These are phyloP conservation scores for Cuniculus paca DNA, from an alignment of 2,797 vertebrate species.

Conservation along the genomic window DNA sequence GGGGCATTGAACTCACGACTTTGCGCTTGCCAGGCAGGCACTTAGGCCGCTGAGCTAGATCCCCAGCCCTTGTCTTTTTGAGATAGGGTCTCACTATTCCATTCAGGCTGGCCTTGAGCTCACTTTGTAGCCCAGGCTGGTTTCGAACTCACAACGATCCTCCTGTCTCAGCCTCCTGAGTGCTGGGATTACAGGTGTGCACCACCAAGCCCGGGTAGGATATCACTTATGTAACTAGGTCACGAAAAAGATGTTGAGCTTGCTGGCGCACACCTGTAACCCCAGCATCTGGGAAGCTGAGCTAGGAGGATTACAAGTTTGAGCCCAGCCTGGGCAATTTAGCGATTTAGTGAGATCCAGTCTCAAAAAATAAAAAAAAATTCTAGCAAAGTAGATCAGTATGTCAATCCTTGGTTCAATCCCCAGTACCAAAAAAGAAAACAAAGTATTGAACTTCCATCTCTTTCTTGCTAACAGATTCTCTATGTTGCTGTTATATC, in stretches of 20 bases:
- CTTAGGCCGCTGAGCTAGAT: too few species aligned
- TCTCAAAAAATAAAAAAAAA: background rate
- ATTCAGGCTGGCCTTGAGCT: too few species aligned
- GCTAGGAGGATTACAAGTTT: background rate
- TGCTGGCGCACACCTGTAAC: background rate
- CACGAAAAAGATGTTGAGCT: background rate
- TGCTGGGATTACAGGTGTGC: too few species aligned
- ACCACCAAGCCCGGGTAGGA: too few species aligned
- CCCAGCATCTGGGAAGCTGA: background rate
- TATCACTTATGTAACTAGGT: background rate
- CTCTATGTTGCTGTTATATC: background rate
- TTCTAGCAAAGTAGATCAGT: background rate
- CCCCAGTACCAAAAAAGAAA: background rate
- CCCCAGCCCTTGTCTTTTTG: too few species aligned
- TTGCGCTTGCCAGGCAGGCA: too few species aligned
- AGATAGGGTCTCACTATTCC: too few species aligned
- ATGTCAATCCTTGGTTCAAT: background rate
- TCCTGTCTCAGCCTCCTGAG: too few species aligned
- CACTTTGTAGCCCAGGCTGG: too few species aligned
- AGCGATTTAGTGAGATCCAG: background rate
- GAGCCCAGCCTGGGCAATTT: background rate
- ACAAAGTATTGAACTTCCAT: background rate
- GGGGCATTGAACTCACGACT: too few species aligned
- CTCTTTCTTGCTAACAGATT: background rate
- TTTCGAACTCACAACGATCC: too few species aligned